Base-by-base conservation (phyloP, 2,888 invertebrate genomes). In the Drosophila limbata region DNA sequence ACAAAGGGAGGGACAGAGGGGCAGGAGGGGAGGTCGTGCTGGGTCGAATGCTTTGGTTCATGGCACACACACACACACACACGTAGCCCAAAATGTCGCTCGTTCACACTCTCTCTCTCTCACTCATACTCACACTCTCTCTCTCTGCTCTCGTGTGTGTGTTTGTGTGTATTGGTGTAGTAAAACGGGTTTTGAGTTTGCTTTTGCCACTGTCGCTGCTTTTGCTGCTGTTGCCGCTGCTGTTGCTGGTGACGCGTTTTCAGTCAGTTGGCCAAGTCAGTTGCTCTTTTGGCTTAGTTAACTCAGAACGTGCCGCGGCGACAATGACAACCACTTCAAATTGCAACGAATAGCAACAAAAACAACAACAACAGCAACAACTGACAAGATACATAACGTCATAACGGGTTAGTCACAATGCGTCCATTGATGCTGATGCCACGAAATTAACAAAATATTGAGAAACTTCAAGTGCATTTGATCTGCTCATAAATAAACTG, bases 281-380 rank as follows among this genome's bases (percentile, higher is more conserved):
- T 85, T 85, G 82, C 89, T 89, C 88, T 85, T 85, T 89, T 85
- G 76, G 82, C 88, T 89, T 81, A 89, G 79, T 81, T 79, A 88
- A 87, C 84, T 74, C 69, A 84, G 89, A 86, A 84, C 89, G 87
- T 84, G 87, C 69, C 79, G 79, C 80, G 74, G 69, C 84, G 70
- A 67, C 81, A 79, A 83, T 88, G 64, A 53, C 81, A 65, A 50
- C 62, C 40, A 57, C 69, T 56, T 42, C 39, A 66, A 69, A 75
- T 75, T 77, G 76, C 69, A 80, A 48, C 79, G 42, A 62, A 77
- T 74, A 74, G 45, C 35, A 66, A 55, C 51, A 64, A n/a, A n/a
- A n/a, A 50, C 45, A 64, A 61, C 64, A 61, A 52, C 42, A 66
- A 63, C 69, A 63, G 66, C 60, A 51, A 28, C 56, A 47, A 31